Evolutionary conservation across 2,797 vertebrate genomes (phyloP), one percentile per base, ranked within the genome.

Genomic region (Austrolebias charrua): DNA sequence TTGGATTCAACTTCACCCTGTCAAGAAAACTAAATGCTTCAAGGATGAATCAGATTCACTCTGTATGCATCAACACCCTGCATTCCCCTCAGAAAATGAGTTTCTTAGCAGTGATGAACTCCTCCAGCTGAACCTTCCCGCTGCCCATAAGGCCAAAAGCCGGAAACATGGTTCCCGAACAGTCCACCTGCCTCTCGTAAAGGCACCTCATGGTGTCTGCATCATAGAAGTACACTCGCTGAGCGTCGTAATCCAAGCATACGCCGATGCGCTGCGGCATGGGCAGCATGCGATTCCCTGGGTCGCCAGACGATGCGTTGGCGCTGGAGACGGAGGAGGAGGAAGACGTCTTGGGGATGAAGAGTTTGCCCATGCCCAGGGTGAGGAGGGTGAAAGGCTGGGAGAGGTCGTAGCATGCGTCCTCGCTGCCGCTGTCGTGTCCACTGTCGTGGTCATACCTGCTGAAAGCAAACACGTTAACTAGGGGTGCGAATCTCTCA

Each of bases 391-490:
- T 96, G 82, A 96, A 96, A 57, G 96, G 96, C 76, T 96, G 96
- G 0, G 94, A 95, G 28, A 94, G 86, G 64, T 98, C 98, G 1
- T 93, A 95, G 77, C 90, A 92, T 0, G 94, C 64, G 49, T 99
- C 98, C 86, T 99, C 98, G 13, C 96, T 99, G 65, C 96, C 98
- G 0, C 97, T 99, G 91, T 99, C 97, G 18, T 98, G 97, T 2
- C 98, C 98, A 0, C 98, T 99, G 80, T 99, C 97, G 54, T 99
- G 98, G 66, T 99, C 98, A 0, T 95, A 98, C 55, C 98, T 99
- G 75, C n/a, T 56, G 11, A 56, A 16, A 15, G 56, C 7, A 28
- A 14, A 52, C 16, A 7, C n/a, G 38, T 40, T n/a, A n/a, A n/a
- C n/a, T n/a, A n/a, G n/a, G n/a, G n/a, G n/a, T n/a, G n/a, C n/a